Evolutionary conservation across 2,797 vertebrate species (phyloP), one percentile per base, ranked within the genome.

Genomic region (Apogon hyalosoma): DNA sequence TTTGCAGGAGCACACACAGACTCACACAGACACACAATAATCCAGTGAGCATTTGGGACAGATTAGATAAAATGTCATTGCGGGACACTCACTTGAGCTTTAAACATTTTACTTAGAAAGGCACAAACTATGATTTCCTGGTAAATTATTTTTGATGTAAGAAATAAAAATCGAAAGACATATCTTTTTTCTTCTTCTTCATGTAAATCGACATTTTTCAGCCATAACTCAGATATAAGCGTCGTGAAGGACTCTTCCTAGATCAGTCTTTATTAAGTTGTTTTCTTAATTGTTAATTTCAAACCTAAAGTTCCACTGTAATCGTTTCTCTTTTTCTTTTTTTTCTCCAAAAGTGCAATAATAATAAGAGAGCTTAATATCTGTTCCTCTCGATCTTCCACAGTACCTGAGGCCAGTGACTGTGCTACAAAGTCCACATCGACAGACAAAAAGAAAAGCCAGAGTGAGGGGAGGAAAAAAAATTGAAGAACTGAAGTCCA

Each of bases 121-220:
- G 94, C 94, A 94, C 94, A 94, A 94, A 94, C 94, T 94, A 94
- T 93, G 91, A 94, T 93, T 95, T 94, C 90, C 92, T 94, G 94
- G 93, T 93, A 93, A 94, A 94, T 94, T 92, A 93, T 24, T 92
- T 91, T 90, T 91, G 90, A 94, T 90, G 90, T 90, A 91, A 93
- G 90, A 94, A 93, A 93, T 89, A 90, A 93, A 91, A 92, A 91
- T 84, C 46, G 78, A 93, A 90, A 91, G 83, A 93, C 80, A 88
- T 87, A 3, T 85, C 59, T 72, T 55, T 45, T 77, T 63, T 78
- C 42, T 50, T 49, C 55, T 65, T 58, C 16, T 74, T 60, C 63
- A 77, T 82, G 83, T 81, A 87, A 91, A 89, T 86, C 52, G 84
- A 88, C 77, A 90, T 85, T 86, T 85, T 82, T 62, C 77, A 55